Evolutionary conservation across 2,888 invertebrate species (phyloP), one percentile per base, ranked within the genome.

Genomic region (Campoletis raptor): DNA sequence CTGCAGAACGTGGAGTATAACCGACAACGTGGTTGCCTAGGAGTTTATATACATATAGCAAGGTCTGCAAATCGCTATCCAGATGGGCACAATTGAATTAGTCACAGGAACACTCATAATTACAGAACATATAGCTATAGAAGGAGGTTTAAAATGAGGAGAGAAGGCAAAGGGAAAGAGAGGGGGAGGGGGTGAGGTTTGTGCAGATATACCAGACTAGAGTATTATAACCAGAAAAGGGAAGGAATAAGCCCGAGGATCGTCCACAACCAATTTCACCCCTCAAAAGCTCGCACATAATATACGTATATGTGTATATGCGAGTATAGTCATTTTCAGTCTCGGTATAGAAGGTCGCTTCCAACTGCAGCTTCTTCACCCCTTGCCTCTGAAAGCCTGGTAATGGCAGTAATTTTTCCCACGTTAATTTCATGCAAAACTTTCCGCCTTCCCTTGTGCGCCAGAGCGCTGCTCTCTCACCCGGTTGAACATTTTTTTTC

Each of bases 361-460:
- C 57, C 52, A 67, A 40, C 81, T 80, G 67, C 83, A 81, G 81
- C 74, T 74, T 76, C 83, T 77, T 81, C 81, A 69, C 24, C 30
- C 64, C 76, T 78, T 69, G 69, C 83, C 69, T 72, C 82, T 24
- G 0, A 45, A 80, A 73, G 37, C 73, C 85, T 85, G 79, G 87
- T 89, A 92, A 91, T 91, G 89, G 90, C 90, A 87, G 91, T 91
- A 89, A 91, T 92, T 91, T 91, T 91, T 92, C 90, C 88, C 85
- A 86, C 90, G 90, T 91, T 91, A 91, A 92, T 92, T 92, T 90
- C 89, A 89, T 88, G 91, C 91, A 88, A 90, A 92, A 92, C 90
- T 92, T 92, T 90, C 84, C 90, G 86, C 90, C 88, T 88, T 87
- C 86, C 69, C 81, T 76, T 69, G 76, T 42, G 78, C 74, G 40